These are phyloP conservation scores for Scaptomyza montana DNA, from an alignment of 1,140 invertebrate species.

Conservation along the genomic window DNA sequence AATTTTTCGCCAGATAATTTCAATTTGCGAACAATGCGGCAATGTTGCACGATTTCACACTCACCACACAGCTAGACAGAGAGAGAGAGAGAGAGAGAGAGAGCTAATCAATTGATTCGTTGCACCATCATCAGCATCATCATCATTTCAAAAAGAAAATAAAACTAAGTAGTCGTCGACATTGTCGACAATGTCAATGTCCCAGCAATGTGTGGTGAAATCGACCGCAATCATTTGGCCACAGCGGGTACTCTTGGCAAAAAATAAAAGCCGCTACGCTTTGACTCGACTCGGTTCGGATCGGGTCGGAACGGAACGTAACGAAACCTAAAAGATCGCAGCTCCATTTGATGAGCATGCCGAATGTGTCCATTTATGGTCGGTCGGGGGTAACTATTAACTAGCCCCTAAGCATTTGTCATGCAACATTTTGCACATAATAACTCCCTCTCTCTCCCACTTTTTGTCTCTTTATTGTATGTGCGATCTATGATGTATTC, in stretches of 20 bases:
- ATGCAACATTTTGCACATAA: slow-evolving; percentile 45
- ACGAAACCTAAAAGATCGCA: slow-evolving; percentile 25
- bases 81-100: neutral
- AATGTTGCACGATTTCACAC: slow-evolving; percentile 51
- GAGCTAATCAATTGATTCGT: slow-evolving; percentile 64
- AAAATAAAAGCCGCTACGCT: neutral
- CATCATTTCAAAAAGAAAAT: neutral
- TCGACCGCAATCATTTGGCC: slow-evolving; percentile 78
- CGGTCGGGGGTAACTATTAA: neutral
- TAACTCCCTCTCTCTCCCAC: too few species aligned
- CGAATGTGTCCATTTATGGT: slow-evolving; percentile 38
- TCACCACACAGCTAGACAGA: slow-evolving; percentile 8
- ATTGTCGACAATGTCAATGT: neutral
- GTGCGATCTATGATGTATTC: slow-evolving; percentile 66
- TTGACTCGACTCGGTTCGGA: neutral
- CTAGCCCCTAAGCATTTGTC: slow-evolving; percentile 33
- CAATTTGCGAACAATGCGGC: slow-evolving; percentile 44
- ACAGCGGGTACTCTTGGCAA: slow-evolving; percentile 60
- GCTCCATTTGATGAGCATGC: slow-evolving; percentile 57
- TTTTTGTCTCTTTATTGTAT: slow-evolving; percentile 4
- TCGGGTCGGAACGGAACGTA: neutral
- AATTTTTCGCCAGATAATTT: slow-evolving; percentile 73
- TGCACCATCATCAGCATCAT: slow-evolving; percentile 64
- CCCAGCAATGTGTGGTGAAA: slow-evolving; percentile 40
- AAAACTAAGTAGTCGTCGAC: neutral